A percentile compares a stretch with the other conserved stretches of the same genome.
Evolutionary conservation across 2,113 vertebrate genomes (phyloP).

Genomic region (Dissostichus mawsoni): DNA sequence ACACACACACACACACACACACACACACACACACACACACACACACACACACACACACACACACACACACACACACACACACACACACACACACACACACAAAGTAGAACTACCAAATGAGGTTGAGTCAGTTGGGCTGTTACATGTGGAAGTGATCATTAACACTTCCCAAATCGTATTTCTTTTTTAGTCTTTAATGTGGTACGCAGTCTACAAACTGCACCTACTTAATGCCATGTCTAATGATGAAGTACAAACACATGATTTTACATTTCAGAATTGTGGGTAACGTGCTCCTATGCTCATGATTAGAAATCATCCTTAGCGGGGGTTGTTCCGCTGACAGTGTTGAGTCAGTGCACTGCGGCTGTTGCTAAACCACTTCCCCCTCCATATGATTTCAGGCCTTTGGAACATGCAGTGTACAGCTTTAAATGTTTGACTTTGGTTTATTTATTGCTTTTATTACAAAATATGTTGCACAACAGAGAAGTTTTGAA

Average conservation of each 20-base stretch:
- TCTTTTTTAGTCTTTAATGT: slow-evolving; percentile 3
- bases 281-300: too few species aligned
- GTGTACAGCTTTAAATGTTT: neutral
- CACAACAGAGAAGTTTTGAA: neutral
- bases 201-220: neutral
- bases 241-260: too few species aligned
- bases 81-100: slow-evolving; percentile 23
- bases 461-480: neutral
- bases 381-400: slow-evolving; percentile 3
- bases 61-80: slow-evolving; percentile 25
- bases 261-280: too few species aligned
- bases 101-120: too few species aligned
- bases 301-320: too few species aligned
- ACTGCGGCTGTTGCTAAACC: neutral
- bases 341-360: neutral
- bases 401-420: neutral
- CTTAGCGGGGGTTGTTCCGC: too few species aligned
- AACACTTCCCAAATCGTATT: slow-evolving; percentile 28
- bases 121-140: neutral
- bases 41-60: slow-evolving; percentile 13
- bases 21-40: slow-evolving; percentile 16
- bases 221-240: neutral
- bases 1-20: slow-evolving; percentile 1
- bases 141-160: neutral
- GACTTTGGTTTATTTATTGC: neutral